Percentiles rank a stretch among this genome's conserved stretches.
Conservation (phyloP, 2,797 vertebrate genomes). For the Chelidonichthys spinosus region DNA sequence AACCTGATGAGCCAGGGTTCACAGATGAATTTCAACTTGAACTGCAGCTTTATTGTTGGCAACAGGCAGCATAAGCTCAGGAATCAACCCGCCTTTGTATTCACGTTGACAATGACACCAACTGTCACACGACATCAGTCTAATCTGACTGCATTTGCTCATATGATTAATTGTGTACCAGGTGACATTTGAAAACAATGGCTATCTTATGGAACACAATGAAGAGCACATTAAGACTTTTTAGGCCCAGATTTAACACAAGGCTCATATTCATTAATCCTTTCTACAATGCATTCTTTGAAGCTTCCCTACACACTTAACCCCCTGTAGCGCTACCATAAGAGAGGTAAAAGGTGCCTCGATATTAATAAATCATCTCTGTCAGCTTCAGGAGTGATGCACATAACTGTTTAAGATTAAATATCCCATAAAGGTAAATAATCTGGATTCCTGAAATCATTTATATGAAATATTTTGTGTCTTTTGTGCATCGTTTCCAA, state of each 20-base stretch:
- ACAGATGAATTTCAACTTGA: slow-evolving; percentile 10
- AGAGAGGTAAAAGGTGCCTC: neutral
- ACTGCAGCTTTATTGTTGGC: neutral
- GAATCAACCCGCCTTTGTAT: slow-evolving; percentile 15
- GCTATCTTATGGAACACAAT: slow-evolving; percentile 12
- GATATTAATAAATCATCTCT: neutral
- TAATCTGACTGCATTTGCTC: slow-evolving; percentile 14
- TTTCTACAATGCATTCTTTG: neutral
- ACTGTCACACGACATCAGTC: slow-evolving; percentile 1
- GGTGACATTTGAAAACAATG: slow-evolving; percentile 13
- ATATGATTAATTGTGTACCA: slow-evolving; percentile 11
- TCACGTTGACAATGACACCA: neutral
- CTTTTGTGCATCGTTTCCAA: neutral
- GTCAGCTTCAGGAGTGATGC: slow-evolving; percentile 1
- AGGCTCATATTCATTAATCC: slow-evolving; percentile 1
- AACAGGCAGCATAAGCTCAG: neutral
- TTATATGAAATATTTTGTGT: slow-evolving; percentile 1
- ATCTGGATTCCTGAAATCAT: neutral
- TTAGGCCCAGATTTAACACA: neutral
- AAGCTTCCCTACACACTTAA: neutral
- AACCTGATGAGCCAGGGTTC: neutral
- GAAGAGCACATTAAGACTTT: slow-evolving; percentile 8
- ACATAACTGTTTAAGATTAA: neutral
- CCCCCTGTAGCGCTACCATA: neutral
- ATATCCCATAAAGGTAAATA: neutral